Base-by-base conservation (phyloP, 2,113 vertebrate species). In the Ia io region DNA sequence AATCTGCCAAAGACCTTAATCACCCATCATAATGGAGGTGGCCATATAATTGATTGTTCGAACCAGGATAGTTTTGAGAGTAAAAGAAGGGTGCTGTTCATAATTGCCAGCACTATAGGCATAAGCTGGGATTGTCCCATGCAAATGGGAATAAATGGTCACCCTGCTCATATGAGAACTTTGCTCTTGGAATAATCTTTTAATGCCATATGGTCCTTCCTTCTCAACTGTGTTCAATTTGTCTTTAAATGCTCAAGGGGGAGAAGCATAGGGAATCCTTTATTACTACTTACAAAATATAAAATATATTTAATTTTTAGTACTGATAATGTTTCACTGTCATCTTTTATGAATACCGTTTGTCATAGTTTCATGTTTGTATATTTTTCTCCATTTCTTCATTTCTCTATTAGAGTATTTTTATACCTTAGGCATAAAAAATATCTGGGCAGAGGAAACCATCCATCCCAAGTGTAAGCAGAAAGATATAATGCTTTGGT, bases 361-460 rank as follows among this genome's bases (percentile, higher is more conserved):
- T 95, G 92, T 95, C 97, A 97, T 96, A 86, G 91, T 91, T 95
- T 95, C 95, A 97, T 95, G 96, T 97, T 92, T 95, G 91, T 96
- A 96, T 96, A 95, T 97, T 97, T 96, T 97, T 91, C 86, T 97
- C 51, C 94, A 97, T 97, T 96, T 95, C 79, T 96, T 88, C 96
- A 98, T 97, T 96, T 96, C 88, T 94, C 71, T 95, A 94, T 84
- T 93, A 90, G 56, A 96, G 30, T 88, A 86, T 85, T 78, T 74
- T 20, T 96, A 74, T 80, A 90, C 23, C 40, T 82, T 20, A 95
- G 49, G 35, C 32, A 73, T 77, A 71, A 86, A 87, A 82, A 92
- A 70, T 53, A 56, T 86, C 49, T 92, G 69, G 47, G n/a, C 51
- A 85, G 17, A 91, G 51, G 61, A 73, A 92, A 70, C 20, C 83